Evolutionary conservation across 1,140 invertebrate species (phyloP).

Genomic region (Pinna nobilis): DNA sequence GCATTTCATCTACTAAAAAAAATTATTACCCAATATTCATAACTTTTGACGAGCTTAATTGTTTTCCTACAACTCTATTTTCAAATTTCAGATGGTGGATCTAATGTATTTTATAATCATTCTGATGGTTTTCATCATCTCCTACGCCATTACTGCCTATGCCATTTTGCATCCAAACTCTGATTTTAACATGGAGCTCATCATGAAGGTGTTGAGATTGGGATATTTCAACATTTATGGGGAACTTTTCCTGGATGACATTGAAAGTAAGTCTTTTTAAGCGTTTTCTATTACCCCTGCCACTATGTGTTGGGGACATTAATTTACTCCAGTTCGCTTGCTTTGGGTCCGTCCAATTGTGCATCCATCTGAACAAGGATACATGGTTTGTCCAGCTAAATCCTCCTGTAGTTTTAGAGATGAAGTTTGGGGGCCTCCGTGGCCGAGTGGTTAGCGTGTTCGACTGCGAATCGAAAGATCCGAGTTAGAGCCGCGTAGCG

Average conservation of each 20-base stretch:
- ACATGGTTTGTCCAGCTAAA: too few species aligned
- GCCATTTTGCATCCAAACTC: constrained; percentile 72
- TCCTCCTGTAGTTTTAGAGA: neutral
- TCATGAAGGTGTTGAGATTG: constrained; percentile 67
- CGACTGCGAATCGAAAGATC: too few species aligned
- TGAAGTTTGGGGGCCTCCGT: neutral
- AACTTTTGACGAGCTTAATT: neutral
- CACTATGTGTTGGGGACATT: too few species aligned
- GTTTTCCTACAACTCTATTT: neutral
- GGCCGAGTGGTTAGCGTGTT: too few species aligned
- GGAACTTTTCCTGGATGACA: constrained; percentile 72
- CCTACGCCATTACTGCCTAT: constrained; percentile 73
- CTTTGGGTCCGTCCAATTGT: too few species aligned
- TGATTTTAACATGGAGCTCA: constrained; percentile 55
- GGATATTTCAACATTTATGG: constrained; percentile 76
- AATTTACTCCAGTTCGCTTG: too few species aligned
- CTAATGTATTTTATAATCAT: constrained; percentile 74
- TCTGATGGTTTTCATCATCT: constrained; percentile 73
- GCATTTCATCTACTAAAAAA: neutral
- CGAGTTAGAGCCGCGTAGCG: too few species aligned
- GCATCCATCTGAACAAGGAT: too few species aligned
- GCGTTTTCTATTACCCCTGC: neutral
- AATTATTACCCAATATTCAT: neutral
- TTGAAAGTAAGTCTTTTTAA: constrained; percentile 68
- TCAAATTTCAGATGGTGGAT: constrained; percentile 68